phyloP scores from a whole-genome alignment of 2,888 invertebrate genomes.

The Sicus ferrugineus region DNA sequence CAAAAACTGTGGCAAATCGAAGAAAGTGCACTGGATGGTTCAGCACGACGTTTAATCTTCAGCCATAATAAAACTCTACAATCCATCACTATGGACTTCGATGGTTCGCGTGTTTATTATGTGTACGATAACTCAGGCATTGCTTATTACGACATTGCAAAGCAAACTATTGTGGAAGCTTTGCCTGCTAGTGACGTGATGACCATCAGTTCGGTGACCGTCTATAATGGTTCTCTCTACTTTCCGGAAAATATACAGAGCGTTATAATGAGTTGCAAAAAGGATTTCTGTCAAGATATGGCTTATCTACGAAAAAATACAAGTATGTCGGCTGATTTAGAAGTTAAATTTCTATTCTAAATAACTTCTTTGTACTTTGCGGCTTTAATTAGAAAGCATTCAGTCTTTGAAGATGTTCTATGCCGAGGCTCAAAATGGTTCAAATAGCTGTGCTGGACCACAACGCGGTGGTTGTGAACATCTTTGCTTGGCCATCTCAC shows the following conservation, averaged over 20 bases:
- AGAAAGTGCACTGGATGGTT: conserved; percentile 74
- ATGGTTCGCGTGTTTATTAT: conserved; percentile 75
- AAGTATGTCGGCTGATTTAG: conserved; percentile 51
- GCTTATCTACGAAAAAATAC: conserved; percentile 70
- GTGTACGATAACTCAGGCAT: conserved; percentile 68
- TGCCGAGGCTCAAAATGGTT: conserved; percentile 70
- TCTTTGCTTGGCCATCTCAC: conserved; percentile 75
- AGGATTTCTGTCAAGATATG: conserved; percentile 66
- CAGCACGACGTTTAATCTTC: conserved; percentile 59
- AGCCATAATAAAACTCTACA: conserved; percentile 55
- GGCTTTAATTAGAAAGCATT: conserved; percentile 67
- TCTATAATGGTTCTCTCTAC: conserved; percentile 71
- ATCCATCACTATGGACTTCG: conserved; percentile 72
- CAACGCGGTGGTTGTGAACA: conserved; percentile 73
- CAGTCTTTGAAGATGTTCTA: conserved; percentile 77
- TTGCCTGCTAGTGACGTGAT: conserved; percentile 57
- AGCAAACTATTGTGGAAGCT: conserved; percentile 55
- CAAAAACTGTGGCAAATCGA: conserved; percentile 66
- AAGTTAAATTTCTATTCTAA: background rate
- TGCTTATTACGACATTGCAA: conserved; percentile 69
- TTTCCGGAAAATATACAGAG: conserved; percentile 74
- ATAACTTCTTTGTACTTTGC: background rate
- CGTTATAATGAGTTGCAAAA: conserved; percentile 72
- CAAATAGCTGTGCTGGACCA: conserved; percentile 68
- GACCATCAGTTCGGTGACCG: conserved; percentile 70